These are phyloP conservation scores for Lepidocolaptes lacrymiger DNA, from an alignment of 2,797 vertebrate genomes.

Conservation along the genomic window DNA sequence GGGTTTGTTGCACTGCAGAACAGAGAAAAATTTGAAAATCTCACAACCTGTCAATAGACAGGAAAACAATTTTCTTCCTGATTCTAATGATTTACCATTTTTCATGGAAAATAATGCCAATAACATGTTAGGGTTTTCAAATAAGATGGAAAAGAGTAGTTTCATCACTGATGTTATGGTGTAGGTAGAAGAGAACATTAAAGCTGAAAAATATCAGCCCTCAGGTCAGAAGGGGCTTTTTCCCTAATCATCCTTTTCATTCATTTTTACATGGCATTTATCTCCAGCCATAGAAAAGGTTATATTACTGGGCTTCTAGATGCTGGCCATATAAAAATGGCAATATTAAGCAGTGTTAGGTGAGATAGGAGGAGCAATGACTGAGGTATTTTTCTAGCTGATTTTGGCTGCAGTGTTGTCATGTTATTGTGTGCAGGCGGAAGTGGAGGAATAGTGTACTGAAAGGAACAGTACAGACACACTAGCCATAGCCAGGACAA, in stretches of 20 bases:
- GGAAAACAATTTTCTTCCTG: slow-evolving; percentile 36
- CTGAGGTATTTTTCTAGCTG: slow-evolving; percentile 17
- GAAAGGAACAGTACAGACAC: background rate
- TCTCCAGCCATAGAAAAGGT: slow-evolving; percentile 39
- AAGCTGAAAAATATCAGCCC: slow-evolving; percentile 64
- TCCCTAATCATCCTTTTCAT: slow-evolving; percentile 58
- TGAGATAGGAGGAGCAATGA: slow-evolving; percentile 18
- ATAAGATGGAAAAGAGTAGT: slow-evolving; percentile 56
- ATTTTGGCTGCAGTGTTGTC: background rate
- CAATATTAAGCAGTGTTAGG: slow-evolving; percentile 17
- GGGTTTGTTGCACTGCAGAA: background rate
- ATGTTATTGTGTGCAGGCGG: background rate
- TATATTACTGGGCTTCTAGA: slow-evolving; percentile 50
- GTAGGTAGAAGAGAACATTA: slow-evolving; percentile 53
- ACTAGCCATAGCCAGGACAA: background rate
- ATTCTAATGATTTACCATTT: slow-evolving; percentile 46
- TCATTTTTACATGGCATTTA: slow-evolving; percentile 59
- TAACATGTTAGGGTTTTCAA: slow-evolving; percentile 47
- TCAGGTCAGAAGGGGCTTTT: slow-evolving; percentile 55
- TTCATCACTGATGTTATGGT: slow-evolving; percentile 46
- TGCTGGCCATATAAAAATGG: slow-evolving; percentile 26
- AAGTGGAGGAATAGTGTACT: background rate
- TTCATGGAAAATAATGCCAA: slow-evolving; percentile 43
- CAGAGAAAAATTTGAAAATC: slow-evolving; percentile 30
- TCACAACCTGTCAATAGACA: background rate